These are phyloP conservation scores for Labrus mixtus DNA, from an alignment of 2,113 vertebrate genomes.

Conservation along the genomic window DNA sequence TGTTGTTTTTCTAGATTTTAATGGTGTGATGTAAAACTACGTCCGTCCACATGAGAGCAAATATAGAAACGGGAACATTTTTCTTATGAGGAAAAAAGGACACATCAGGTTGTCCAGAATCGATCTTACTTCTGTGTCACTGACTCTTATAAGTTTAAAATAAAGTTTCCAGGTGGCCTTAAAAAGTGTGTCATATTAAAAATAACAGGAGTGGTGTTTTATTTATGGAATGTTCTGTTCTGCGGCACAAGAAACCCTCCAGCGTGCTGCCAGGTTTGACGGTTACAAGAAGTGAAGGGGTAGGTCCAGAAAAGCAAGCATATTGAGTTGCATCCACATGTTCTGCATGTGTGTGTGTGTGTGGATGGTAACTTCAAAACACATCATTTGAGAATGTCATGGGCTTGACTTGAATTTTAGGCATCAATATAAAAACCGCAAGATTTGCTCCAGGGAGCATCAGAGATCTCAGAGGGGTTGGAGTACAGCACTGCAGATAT, in stretches of 20 bases:
- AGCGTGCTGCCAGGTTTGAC: conserved; percentile 44
- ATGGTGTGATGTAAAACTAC: no score
- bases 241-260: conserved; percentile 31
- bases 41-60: no score
- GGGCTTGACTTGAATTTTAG: conserved; percentile 35
- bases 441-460: conserved; percentile 38
- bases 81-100: background rate
- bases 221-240: conserved; percentile 30
- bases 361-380: conserved; percentile 38
- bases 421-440: conserved; percentile 9
- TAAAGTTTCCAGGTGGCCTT: background rate
- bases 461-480: conserved; percentile 17
- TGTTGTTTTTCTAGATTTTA: no score
- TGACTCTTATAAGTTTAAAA: background rate
- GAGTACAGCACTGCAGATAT: conserved; percentile 31
- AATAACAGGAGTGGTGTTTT: conserved; percentile 31
- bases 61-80: no score
- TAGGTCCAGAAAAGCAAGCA: conserved; percentile 17
- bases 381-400: conserved; percentile 34
- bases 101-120: background rate
- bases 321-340: conserved; percentile 21
- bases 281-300: conserved; percentile 54
- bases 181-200: conserved; percentile 21
- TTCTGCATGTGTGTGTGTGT: conserved; percentile 3
- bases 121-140: background rate